Evolutionary conservation across 2,113 vertebrate genomes (phyloP).

Genomic region (Nerophis lumbriciformis): DNA sequence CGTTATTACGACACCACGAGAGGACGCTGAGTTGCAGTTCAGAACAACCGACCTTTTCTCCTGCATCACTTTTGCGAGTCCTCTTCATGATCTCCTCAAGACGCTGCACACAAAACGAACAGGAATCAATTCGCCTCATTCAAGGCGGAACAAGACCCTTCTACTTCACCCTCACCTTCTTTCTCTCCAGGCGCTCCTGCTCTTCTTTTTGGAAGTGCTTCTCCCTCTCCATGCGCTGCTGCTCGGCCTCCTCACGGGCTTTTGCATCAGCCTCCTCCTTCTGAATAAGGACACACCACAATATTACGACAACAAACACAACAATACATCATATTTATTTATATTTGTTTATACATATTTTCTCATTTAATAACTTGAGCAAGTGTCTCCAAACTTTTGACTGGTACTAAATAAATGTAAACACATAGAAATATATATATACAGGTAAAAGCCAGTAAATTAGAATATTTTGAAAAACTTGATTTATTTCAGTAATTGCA

Average conservation of each 20-base stretch:
- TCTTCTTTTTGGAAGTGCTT: slow-evolving; percentile 96
- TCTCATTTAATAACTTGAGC: neutral
- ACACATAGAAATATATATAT: no score
- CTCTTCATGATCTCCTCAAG: slow-evolving; percentile 99
- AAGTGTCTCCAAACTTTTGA: no score
- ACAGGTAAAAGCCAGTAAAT: no score
- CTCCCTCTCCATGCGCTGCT: slow-evolving; percentile 85
- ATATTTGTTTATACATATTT: neutral
- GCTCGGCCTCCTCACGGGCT: slow-evolving; percentile 80
- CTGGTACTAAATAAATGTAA: no score
- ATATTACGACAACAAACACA: no score
- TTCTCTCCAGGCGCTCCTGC: slow-evolving; percentile 89
- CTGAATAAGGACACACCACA: slow-evolving; percentile 47
- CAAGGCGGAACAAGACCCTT: neutral
- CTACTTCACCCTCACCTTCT: slow-evolving; percentile 74
- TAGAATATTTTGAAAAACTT: no score
- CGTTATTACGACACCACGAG: neutral
- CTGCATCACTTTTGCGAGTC: slow-evolving; percentile 83
- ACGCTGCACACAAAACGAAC: slow-evolving; percentile 70
- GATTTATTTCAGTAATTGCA: no score
- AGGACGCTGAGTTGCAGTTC: neutral
- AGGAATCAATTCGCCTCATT: slow-evolving; percentile 4
- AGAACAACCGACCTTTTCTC: slow-evolving; percentile 76
- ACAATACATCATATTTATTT: neutral
- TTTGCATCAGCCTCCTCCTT: slow-evolving; percentile 81